Percentiles rank a stretch among this genome's conserved stretches.
These are phyloP conservation scores for Candidula unifasciata DNA, from an alignment of 2,888 invertebrate species.

Conservation along the genomic window DNA sequence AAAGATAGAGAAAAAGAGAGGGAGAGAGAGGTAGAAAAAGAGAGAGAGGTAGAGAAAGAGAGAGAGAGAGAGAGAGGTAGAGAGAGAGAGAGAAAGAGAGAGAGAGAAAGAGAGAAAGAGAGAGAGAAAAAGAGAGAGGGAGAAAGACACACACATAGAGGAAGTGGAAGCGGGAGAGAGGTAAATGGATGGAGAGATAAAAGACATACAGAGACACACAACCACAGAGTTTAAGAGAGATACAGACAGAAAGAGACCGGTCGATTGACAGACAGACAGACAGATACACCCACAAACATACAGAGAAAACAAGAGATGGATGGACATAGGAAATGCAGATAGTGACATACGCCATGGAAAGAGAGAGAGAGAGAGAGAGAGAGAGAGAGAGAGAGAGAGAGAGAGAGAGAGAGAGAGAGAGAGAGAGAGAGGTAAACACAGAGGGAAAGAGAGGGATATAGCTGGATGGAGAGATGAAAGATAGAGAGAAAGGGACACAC, in stretches of 20 bases:
- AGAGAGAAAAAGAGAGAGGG: background rate
- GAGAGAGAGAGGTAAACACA: too few species aligned
- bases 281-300: too few species aligned
- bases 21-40: background rate
- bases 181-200: too few species aligned
- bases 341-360: too few species aligned
- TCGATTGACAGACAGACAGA: too few species aligned
- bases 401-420: constrained; percentile 11
- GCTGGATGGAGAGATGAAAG: background rate
- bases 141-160: background rate
- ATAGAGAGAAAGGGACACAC: background rate
- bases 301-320: too few species aligned
- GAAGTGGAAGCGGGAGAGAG: background rate
- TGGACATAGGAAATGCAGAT: too few species aligned
- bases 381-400: too few species aligned
- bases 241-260: too few species aligned
- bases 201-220: too few species aligned
- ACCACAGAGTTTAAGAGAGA: too few species aligned
- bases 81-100: background rate
- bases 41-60: background rate
- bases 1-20: background rate
- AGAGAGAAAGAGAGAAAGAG: background rate
- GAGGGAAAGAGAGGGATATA: background rate
- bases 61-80: background rate
- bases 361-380: too few species aligned